Conservation (phyloP, 2,888 invertebrate species). For the Dusona sp. region DNA sequence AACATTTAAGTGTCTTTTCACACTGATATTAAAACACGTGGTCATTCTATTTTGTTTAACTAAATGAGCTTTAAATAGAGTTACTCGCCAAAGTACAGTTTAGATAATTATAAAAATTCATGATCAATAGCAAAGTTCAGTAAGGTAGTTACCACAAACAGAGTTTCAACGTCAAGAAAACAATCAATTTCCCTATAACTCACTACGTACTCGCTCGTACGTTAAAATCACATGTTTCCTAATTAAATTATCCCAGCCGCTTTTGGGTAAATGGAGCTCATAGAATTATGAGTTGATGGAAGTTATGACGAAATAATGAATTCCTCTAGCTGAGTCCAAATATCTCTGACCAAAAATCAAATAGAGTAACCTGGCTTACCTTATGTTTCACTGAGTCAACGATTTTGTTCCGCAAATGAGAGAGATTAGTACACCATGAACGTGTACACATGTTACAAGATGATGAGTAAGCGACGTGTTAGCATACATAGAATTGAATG, state of each 20-base stretch:
- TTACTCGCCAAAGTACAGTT: background rate
- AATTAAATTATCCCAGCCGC: background rate
- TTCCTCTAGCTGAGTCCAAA: background rate
- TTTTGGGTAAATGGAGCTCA: background rate
- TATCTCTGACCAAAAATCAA: conserved; percentile 8
- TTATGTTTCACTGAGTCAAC: conserved; percentile 44
- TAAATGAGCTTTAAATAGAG: background rate
- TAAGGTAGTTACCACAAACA: background rate
- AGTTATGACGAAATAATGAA: no score
- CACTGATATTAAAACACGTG: background rate
- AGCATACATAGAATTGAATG: conserved; percentile 24
- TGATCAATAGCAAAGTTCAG: background rate
- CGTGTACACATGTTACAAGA: conserved; percentile 23
- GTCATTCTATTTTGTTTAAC: background rate
- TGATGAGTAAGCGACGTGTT: conserved; percentile 48
- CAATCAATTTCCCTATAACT: background rate
- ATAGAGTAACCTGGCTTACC: conserved; percentile 20
- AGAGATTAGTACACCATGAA: conserved; percentile 35
- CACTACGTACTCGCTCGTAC: background rate
- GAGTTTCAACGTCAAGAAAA: background rate
- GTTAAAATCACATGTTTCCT: background rate
- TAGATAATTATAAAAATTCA: background rate
- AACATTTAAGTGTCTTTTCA: background rate
- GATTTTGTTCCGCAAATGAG: conserved; percentile 40
- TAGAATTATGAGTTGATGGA: background rate